Percentiles rank a stretch among this genome's conserved stretches.
These are phyloP conservation scores for Timema cristinae DNA, from an alignment of 2,888 invertebrate species.

Conservation along the genomic window DNA sequence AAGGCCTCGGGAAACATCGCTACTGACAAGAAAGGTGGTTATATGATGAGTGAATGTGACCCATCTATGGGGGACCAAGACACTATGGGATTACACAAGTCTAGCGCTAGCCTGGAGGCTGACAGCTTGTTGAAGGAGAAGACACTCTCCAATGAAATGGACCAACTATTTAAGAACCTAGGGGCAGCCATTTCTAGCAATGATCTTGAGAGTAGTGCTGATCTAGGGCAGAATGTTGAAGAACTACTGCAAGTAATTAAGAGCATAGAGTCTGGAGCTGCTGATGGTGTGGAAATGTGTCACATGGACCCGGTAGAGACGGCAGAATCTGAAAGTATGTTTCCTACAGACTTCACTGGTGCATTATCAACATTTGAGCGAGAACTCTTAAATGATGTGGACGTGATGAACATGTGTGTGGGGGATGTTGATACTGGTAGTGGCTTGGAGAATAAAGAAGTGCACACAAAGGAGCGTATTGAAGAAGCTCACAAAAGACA, in stretches of 20 bases:
- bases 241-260: constrained; percentile 74
- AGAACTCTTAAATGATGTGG: constrained; percentile 49
- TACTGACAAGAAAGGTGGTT: constrained; percentile 23
- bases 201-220: constrained; percentile 47
- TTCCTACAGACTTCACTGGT: constrained; percentile 41
- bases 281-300: constrained; percentile 43
- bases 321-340: constrained; percentile 40
- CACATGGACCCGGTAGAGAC: constrained; percentile 49
- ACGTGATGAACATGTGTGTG: constrained; percentile 50
- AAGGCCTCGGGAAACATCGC: constrained; percentile 26
- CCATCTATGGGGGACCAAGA: constrained; percentile 45
- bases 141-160: constrained; percentile 53
- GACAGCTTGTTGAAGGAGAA: constrained; percentile 28
- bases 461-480: constrained; percentile 50
- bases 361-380: constrained; percentile 35
- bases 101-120: constrained; percentile 34
- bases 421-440: constrained; percentile 42
- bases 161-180: constrained; percentile 61
- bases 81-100: constrained; percentile 46
- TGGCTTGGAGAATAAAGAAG: constrained; percentile 40
- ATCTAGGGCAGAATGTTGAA: constrained; percentile 56
- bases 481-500: constrained; percentile 53
- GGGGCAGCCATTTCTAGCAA: constrained; percentile 40
- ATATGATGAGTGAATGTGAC: constrained; percentile 50
- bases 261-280: constrained; percentile 54